Evolutionary conservation across 2,113 vertebrate species (phyloP), one percentile per base, ranked within the genome.

Genomic region (Catharus fuscescens): DNA sequence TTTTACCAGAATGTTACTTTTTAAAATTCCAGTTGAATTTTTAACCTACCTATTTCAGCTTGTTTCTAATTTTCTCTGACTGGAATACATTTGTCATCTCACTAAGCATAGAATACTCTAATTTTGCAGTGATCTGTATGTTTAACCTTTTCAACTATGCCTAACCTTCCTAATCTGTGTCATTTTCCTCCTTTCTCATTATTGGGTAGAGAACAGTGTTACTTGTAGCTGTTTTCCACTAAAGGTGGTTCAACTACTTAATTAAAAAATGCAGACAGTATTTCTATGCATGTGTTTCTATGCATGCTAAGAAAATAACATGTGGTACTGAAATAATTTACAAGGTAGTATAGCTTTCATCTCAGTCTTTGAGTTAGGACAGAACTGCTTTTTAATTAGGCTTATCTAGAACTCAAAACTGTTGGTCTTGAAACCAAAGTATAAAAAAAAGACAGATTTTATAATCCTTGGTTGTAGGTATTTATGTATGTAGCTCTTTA

Each of bases 151-250:
- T 70, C 45, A 80, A 18, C 14, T 59, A 8, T 82, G 23, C 14
- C 31, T 67, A 25, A 52, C 48, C 20, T 91, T 91, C 14, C 10
- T 64, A 82, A 69, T 54, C 25, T 86, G 16, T 70, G 12, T 54
- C 0, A n/a, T 38, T 44, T 69, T 0, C 0, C 2, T 10, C 19
- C 5, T 4, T 17, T 18, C 29, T 56, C 31, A 12, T 57, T 81
- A 21, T 24, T 77, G 23, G 2, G 17, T 80, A 28, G 29, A 64
- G 23, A 76, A 20, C 9, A 52, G 24, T 59, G 8, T 70, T 78
- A 42, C 20, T 80, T 53, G 31, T 65, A 47, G 40, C 54, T 64
- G 20, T 80, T 74, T 84, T 67, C 29, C 19, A 21, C 28, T 74
- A 24, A 57, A 71, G 23, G 8, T 26, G 14, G 6, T 86, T 72